A percentile compares a stretch with the other conserved stretches of the same genome.
Conservation (phyloP, 2,888 invertebrate genomes). For the Parnassius apollo region DNA sequence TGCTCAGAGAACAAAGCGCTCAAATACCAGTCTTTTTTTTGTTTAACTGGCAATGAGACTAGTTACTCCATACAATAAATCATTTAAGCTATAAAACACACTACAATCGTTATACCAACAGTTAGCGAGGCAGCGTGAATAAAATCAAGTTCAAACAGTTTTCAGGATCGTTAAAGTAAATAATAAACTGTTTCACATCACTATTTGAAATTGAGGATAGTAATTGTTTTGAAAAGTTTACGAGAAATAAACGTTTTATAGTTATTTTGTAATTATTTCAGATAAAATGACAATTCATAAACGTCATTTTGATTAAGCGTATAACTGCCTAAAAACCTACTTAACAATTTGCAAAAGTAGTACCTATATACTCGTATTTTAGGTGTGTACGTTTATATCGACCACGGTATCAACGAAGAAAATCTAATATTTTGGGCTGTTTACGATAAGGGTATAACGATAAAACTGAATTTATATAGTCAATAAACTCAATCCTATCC, state of each 20-base stretch:
- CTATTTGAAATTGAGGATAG: background rate
- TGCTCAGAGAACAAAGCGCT: conserved; percentile 7
- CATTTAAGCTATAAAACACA: conserved; percentile 8
- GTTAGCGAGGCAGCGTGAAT: background rate
- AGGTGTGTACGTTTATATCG: too few species aligned
- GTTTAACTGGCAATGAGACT: conserved; percentile 12
- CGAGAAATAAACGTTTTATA: background rate
- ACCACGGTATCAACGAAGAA: too few species aligned
- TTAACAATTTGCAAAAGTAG: too few species aligned
- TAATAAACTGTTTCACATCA: conserved; percentile 3
- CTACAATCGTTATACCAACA: conserved; percentile 1
- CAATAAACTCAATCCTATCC: too few species aligned
- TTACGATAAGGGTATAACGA: too few species aligned
- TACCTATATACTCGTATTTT: too few species aligned
- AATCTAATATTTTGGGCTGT: too few species aligned
- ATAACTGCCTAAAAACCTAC: too few species aligned
- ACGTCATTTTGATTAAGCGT: too few species aligned
- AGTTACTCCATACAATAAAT: conserved; percentile 14
- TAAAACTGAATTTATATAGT: too few species aligned
- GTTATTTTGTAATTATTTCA: too few species aligned
- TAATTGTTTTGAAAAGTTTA: background rate
- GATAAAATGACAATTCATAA: too few species aligned
- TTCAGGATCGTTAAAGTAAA: conserved; percentile 8
- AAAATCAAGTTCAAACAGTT: conserved; percentile 6
- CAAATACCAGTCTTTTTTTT: conserved; percentile 9